Base-by-base conservation (phyloP, 2,888 invertebrate species). In the Subacronicta megacephala region DNA sequence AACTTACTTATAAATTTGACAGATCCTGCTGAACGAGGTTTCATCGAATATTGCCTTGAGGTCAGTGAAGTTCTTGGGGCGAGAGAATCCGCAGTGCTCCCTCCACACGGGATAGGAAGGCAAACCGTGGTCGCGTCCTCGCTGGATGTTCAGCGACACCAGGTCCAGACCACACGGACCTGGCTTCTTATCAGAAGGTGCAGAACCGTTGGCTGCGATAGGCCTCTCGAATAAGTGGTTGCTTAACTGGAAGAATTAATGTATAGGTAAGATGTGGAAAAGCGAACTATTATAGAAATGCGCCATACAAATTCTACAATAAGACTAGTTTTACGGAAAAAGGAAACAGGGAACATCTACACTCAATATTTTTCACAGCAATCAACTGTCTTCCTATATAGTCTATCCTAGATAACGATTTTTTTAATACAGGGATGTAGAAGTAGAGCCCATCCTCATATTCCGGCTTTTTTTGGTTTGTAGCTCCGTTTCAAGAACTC, bases 121-220 rank as follows among this genome's bases (percentile, higher is more conserved):
- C 54, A 98, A 90, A 0, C 98, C 98, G 85, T 98, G 98, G 92
- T 98, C 98, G 0, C 98, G 90, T 0, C 98, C 98, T 31, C 98
- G 95, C 88, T 98, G 98, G 77, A 98, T 97, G 88, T 98, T 98
- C 62, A 98, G 92, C 0, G 98, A 97, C 0, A 98, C 97, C 78
- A 98, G 92, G 93, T 98, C 98, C 54, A 98, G 92, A 0, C 98
- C 98, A 72, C 96, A 97, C 0, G 95, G 90, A 0, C 80, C 76
- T 0, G 71, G 58, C 40, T 65, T 77, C 62, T 43, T 64, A 6
- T 6, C n/a, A n/a, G 1, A 0, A 15, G 2, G 12, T 1, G 73
- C 58, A 1, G 81, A 70, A 4, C 64, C 46, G 72, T 92, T 92
- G 1, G 75, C 67, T 0, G 80, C 62, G 0, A 83, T 75, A 0